Conservation (phyloP, 2,113 vertebrate genomes). For the Nicator chloris region DNA sequence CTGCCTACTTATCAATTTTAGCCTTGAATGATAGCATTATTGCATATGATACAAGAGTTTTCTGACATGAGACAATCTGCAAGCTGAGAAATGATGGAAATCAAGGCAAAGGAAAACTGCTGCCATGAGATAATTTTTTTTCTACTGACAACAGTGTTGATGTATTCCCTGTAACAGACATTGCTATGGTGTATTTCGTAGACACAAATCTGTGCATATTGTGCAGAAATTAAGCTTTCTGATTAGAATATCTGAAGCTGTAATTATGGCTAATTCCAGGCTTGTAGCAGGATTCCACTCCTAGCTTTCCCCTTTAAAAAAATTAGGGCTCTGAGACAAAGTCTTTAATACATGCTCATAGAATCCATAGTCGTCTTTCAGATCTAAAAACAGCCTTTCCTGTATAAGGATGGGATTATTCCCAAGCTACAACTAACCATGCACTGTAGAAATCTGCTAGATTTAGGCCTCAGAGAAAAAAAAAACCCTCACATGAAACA, state of each 20-base stretch:
- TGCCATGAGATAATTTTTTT: neutral
- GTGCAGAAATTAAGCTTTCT: neutral
- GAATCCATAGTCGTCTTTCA: neutral
- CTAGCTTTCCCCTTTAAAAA: neutral
- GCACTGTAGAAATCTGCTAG: neutral
- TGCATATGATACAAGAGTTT: neutral
- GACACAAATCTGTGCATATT: neutral
- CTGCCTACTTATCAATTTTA: neutral
- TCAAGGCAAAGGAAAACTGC: neutral
- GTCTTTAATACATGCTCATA: neutral
- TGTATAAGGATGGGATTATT: neutral
- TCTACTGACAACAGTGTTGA: neutral
- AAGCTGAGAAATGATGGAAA: neutral
- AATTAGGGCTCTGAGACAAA: constrained; percentile 9
- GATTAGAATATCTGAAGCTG: neutral
- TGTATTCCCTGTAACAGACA: neutral
- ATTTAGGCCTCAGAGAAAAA: neutral
- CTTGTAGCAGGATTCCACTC: neutral
- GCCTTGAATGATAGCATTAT: neutral
- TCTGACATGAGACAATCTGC: neutral
- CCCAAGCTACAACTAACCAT: neutral
- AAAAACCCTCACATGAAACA: neutral
- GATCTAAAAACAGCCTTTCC: neutral
- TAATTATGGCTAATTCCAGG: neutral
- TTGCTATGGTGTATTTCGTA: neutral